Evolutionary conservation across 2,797 vertebrate species (phyloP), one percentile per base, ranked within the genome.

Genomic region (Molothrus aeneus): DNA sequence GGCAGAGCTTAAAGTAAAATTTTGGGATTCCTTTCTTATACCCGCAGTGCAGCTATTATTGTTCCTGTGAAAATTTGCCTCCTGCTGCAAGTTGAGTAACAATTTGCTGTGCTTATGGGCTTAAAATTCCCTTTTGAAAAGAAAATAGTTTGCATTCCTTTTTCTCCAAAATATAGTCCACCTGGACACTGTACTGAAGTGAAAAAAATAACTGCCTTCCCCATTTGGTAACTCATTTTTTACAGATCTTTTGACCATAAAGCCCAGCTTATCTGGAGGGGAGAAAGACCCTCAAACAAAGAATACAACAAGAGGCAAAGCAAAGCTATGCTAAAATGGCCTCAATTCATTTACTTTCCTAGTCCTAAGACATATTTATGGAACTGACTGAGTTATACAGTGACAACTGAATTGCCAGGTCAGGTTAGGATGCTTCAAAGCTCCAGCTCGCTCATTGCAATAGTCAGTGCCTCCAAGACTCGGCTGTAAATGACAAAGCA

Each of bases 201-300:
- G 25, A 86, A 80, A 40, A 38, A 48, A 82, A 17, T 32, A 85
- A 28, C 17, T 19, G 24, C 7, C 13, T 53, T 45, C 54, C 21
- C 29, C 24, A 64, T 47, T 68, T 34, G 38, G 15, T 21, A 75
- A 70, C 12, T 84, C 24, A 22, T 6, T 63, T 90, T 94, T 81
- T 31, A 38, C 38, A 86, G 9, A 2, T 72, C 42, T 66, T 84
- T 73, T 77, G 40, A 54, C 11, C 25, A 75, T 17, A 77, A 87
- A 68, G 31, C 5, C 19, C 32, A 66, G 12, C 2, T 45, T 68
- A 31, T 1, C 12, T 0, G 18, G 1, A 56, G 21, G 7, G 15
- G 31, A 82, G 25, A 59, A 48, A 75, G 81, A 8, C 4, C 15
- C 13, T 47, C 31, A 14, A 89, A 20, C 11, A 63, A 81, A 38